Base-by-base conservation (phyloP, 2,113 vertebrate genomes). In the Tauraco erythrolophus region DNA sequence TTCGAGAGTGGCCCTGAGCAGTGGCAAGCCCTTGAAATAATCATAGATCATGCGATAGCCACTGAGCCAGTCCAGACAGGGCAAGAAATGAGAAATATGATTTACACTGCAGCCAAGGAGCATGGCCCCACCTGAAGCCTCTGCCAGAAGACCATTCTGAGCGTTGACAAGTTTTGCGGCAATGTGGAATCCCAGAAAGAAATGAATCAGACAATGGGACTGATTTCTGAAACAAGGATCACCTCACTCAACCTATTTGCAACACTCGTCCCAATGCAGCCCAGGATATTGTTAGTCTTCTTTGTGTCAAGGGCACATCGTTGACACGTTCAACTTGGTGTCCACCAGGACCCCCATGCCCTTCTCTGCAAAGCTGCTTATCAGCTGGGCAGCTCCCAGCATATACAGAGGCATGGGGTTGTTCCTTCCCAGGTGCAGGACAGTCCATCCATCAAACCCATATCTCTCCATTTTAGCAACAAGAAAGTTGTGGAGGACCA, bases 101-200 rank as follows among this genome's bases (percentile, higher is more conserved):
- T 64, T 57, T 64, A 57, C 11, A 13, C 21, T 43, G 57, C 57
- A 84, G 7, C 28, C 14, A 30, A 19, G 12, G 35, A 75, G 60
- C 7, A 13, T n/a, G 37, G 11, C 4, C 6, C 12, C 28, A 43
- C 13, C 8, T 46, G 33, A 24, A 45, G 8, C 22, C 15, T 53
- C 23, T 68, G 15, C 19, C 19, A 0, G 0, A 58, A 53, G 37
- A 46, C 18, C 10, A 27, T 31, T 11, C 25, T 33, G 7, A 4
- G 37, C 53, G 33, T 68, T 60, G 37, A 66, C 19, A 41, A 51
- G 11, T 82, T 51, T 66, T 51, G 21, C 65, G 25, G 5, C 35
- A 50, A 50, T 14, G 28, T 37, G 8, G 6, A 12, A 33, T 6
- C 12, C 28, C 28, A 14, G 45, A 60, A 83, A 53, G 33, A 69